Conservation (phyloP, 2,888 invertebrate genomes). For the Dicycla oo region DNA sequence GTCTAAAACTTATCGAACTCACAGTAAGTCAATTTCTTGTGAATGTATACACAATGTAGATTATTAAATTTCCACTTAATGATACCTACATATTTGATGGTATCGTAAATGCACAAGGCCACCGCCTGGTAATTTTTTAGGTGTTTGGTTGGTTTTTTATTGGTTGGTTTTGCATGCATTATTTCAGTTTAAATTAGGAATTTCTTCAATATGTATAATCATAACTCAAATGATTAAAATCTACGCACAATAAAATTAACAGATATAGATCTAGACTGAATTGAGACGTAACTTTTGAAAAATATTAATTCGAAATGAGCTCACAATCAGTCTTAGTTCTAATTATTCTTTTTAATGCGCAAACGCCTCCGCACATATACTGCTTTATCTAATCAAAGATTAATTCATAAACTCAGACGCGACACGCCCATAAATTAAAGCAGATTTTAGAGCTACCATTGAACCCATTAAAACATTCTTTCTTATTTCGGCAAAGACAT, state of each 20-base stretch:
- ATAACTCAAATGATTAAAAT: conserved; percentile 21
- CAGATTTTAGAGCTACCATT: conserved; percentile 59
- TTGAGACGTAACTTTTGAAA: conserved; percentile 53
- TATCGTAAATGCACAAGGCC: too few relatives aligned
- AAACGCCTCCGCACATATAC: conserved; percentile 45
- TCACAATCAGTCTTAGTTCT: conserved; percentile 30
- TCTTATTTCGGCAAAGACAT: conserved; percentile 65
- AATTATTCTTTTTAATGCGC: conserved; percentile 51
- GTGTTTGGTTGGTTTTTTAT: too few relatives aligned
- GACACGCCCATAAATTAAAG: conserved; percentile 63
- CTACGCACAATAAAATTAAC: conserved; percentile 29
- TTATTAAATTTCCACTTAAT: neutral
- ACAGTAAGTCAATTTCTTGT: neutral
- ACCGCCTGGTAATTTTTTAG: neutral
- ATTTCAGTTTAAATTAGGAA: neutral
- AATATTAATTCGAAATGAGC: conserved; percentile 51
- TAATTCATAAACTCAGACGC: conserved; percentile 54
- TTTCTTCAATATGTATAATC: neutral
- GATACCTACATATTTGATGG: neutral
- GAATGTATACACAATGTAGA: neutral
- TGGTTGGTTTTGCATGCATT: neutral
- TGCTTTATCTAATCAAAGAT: conserved; percentile 56
- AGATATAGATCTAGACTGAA: conserved; percentile 36
- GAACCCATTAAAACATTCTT: conserved; percentile 63
- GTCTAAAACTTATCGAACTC: neutral